Percentiles rank a stretch among this genome's conserved stretches.
These are phyloP conservation scores for Tetanocera ferruginea DNA, from an alignment of 2,888 invertebrate genomes.

Conservation along the genomic window DNA sequence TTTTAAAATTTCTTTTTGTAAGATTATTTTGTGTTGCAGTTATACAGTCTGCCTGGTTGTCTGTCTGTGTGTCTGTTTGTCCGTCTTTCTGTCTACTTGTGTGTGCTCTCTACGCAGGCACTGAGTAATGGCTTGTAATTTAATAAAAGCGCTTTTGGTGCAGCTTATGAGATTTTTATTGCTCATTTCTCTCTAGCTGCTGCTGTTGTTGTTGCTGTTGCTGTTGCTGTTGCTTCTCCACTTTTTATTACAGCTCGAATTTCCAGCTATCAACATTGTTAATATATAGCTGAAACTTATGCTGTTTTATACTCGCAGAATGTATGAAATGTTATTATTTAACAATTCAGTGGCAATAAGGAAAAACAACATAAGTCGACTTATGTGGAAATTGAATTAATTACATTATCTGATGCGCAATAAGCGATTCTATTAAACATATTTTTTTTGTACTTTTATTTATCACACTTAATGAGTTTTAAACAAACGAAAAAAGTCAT, in stretches of 20 bases:
- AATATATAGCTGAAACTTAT: too few species aligned
- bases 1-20: not conserved
- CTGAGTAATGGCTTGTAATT: slow-evolving; percentile 34
- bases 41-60: not conserved
- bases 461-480: too few species aligned
- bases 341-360: too few species aligned
- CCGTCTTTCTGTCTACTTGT: not conserved
- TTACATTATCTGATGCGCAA: too few species aligned
- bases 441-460: too few species aligned
- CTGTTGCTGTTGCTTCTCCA: not conserved
- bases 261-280: too few species aligned
- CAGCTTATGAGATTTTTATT: slow-evolving; percentile 33
- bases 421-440: too few species aligned
- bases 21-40: not conserved
- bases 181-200: not conserved
- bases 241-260: not conserved
- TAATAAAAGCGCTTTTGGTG: slow-evolving; percentile 30
- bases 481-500: too few species aligned
- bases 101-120: not conserved
- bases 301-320: too few species aligned
- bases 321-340: too few species aligned
- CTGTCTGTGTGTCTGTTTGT: not conserved
- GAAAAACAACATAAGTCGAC: too few species aligned
- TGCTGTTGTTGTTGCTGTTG: not conserved
- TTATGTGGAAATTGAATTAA: too few species aligned